Base-by-base conservation (phyloP, 1,140 invertebrate genomes). In the Antheraea mylitta region DNA sequence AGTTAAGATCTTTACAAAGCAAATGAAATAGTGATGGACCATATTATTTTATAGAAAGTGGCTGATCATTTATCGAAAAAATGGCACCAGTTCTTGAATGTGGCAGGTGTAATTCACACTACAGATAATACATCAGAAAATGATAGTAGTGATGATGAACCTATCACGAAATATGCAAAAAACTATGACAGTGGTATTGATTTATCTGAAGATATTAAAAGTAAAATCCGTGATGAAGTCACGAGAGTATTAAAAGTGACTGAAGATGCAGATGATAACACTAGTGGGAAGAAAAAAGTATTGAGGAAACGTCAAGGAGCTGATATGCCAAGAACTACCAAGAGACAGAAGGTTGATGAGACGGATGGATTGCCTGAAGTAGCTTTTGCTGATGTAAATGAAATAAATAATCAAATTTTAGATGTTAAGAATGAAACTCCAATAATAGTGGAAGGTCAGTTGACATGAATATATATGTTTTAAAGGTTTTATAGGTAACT, bases 111-210 rank as follows among this genome's bases (percentile, higher is more conserved):
- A 76, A 42, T 53, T 65, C 45, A 38, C 53, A 67, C 8, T 38
- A 67, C n/a, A 18, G n/a, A 4, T 58, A 53, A 53, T 18, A 42
- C 38, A 42, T 11, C 11, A 42, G 38, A 42, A 42, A 53, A 53
- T 18, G 73, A 74, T 11, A 79, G 80, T 18, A 86, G 83, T 70
- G 87, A 88, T 68, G 85, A 91, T 77, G 83, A 87, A 67, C 89
- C 89, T 0, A 90, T 91, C n/a, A 90, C 81, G 1, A 90, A 87
- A 72, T 89, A 90, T 45, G 72, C 75, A 0, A 86, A 76, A 58
- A 79, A 80, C 13, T 74, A 81, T 70, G 81, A 86, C 62, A 86
- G 77, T 30, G 79, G 80, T 0, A 69, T 86, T 0, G 85, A 89
- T 42, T 64, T 90, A 42, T 73, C 86, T 0, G 87, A 91, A 65